A percentile compares a stretch with the other conserved stretches of the same genome.
These are phyloP conservation scores for Ametastegia equiseti DNA, from an alignment of 2,888 invertebrate species.

Conservation along the genomic window DNA sequence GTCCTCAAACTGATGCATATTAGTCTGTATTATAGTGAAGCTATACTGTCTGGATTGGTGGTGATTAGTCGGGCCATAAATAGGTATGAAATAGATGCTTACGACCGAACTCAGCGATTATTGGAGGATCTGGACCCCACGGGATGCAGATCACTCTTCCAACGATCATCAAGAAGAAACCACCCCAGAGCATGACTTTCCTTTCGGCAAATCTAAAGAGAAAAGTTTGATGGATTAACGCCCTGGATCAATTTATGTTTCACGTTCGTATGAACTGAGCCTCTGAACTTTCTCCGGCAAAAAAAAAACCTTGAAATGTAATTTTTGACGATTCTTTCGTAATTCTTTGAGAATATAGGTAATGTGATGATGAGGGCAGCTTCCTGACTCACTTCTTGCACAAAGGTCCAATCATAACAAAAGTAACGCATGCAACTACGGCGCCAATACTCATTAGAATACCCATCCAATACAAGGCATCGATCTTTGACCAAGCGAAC, in stretches of 20 bases:
- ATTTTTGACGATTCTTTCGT: constrained; percentile 6
- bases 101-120: constrained; percentile 77
- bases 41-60: too few relatives aligned
- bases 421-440: constrained; percentile 86
- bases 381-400: constrained; percentile 77
- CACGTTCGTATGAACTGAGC: background rate
- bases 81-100: too few relatives aligned
- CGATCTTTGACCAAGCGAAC: constrained; percentile 89
- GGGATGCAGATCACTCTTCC: constrained; percentile 88
- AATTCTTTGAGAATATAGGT: background rate
- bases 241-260: background rate
- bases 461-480: constrained; percentile 90
- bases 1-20: background rate
- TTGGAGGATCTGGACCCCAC: constrained; percentile 85
- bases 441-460: constrained; percentile 89
- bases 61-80: background rate
- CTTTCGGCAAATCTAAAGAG: constrained; percentile 83
- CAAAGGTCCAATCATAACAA: constrained; percentile 84
- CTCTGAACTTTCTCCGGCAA: background rate
- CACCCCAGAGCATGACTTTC: constrained; percentile 89
- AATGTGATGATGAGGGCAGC: constrained; percentile 13
- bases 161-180: constrained; percentile 87
- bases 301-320: constrained; percentile 41
- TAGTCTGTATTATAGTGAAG: too few relatives aligned
- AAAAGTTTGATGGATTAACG: too few relatives aligned